Conservation (phyloP, 1,140 invertebrate genomes). For the Gryon sp. region DNA sequence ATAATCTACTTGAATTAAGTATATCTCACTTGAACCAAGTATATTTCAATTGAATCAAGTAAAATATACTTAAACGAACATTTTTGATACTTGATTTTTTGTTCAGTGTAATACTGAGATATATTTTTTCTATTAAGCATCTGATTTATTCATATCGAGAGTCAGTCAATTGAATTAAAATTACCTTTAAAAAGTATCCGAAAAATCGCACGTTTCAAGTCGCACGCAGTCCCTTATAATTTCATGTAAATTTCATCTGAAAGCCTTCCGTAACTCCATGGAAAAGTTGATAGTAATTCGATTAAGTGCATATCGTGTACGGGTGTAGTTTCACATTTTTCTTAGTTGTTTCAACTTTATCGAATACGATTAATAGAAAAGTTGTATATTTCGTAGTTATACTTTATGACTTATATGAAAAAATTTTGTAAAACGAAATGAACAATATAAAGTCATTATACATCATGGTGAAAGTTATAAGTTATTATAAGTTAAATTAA, state of each 20-base stretch:
- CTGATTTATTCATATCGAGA: constrained; percentile 54
- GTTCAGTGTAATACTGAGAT: too few relatives aligned
- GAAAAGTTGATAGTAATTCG: constrained; percentile 54
- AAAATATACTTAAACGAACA: too few relatives aligned
- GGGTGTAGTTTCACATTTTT: constrained; percentile 20
- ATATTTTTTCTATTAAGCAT: constrained; percentile 41
- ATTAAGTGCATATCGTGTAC: constrained; percentile 35
- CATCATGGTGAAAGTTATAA: too few relatives aligned
- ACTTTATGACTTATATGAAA: too few relatives aligned
- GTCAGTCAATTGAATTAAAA: constrained; percentile 47
- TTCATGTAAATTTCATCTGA: constrained; percentile 50
- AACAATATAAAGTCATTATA: too few relatives aligned
- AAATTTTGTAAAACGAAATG: too few relatives aligned
- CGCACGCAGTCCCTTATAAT: constrained; percentile 47
- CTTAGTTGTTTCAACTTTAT: constrained; percentile 17
- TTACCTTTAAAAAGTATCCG: constrained; percentile 46
- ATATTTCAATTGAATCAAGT: too few relatives aligned
- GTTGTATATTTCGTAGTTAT: too few relatives aligned
- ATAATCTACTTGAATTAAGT: too few relatives aligned
- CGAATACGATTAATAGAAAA: constrained; percentile 22
- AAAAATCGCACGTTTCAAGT: constrained; percentile 58
- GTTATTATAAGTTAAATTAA: too few relatives aligned
- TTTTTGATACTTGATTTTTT: too few relatives aligned
- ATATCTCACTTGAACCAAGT: too few relatives aligned
- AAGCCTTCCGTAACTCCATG: constrained; percentile 34